phyloP scores from a whole-genome alignment of 1,140 invertebrate species.

The Camponotus floridanus region DNA sequence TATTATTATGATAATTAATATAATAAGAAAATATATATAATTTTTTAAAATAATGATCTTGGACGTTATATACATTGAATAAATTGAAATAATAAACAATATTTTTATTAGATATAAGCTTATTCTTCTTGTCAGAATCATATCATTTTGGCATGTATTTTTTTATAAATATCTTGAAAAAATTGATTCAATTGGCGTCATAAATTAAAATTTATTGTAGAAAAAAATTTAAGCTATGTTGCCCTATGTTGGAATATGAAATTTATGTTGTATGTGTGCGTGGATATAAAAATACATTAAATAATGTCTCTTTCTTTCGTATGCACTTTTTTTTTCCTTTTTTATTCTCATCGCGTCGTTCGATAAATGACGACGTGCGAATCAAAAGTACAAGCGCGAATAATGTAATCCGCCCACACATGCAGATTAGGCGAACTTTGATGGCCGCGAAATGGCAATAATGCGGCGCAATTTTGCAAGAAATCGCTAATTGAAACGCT shows the following conservation, averaged over 20 bases:
- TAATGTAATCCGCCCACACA: slow-evolving; percentile 49
- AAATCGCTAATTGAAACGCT: slow-evolving; percentile 58
- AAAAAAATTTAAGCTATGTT: not conserved
- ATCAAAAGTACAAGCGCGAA: slow-evolving; percentile 44
- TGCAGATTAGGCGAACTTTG: slow-evolving; percentile 36
- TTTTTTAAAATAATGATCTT: no score
- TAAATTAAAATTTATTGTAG: not conserved
- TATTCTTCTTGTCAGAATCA: no score
- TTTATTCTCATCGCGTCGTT: slow-evolving; percentile 7
- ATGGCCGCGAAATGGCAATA: slow-evolving; percentile 38
- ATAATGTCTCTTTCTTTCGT: not conserved
- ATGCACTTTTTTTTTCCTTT: slow-evolving; percentile 4
- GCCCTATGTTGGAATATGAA: not conserved
- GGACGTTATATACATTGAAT: no score
- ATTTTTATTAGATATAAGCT: no score
- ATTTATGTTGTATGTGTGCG: not conserved
- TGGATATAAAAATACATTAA: not conserved
- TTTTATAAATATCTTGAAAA: no score
- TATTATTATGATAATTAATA: no score
- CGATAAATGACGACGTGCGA: slow-evolving; percentile 24
- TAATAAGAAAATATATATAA: no score
- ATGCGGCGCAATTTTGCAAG: slow-evolving; percentile 49
- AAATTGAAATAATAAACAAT: no score
- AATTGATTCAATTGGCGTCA: not conserved
- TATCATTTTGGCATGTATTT: no score